phyloP scores from a whole-genome alignment of 2,113 vertebrate species.

The Podocnemis expansa region DNA sequence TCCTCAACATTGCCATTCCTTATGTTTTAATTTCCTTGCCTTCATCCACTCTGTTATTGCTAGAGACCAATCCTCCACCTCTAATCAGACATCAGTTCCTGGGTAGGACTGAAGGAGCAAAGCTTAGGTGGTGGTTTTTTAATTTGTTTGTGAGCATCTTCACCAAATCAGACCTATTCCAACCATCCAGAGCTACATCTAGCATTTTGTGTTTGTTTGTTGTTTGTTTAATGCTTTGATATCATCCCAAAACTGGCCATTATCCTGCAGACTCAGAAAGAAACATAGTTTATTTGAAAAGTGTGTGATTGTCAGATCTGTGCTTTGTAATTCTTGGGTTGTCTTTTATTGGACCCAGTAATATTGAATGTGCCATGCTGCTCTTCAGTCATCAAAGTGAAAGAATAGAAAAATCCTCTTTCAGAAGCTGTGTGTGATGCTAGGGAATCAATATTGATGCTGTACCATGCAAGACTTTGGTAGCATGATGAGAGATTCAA shows the following conservation, averaged over 20 bases:
- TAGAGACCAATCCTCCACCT: neutral
- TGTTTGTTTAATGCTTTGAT: constrained; percentile 35
- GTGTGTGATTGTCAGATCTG: neutral
- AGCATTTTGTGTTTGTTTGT: neutral
- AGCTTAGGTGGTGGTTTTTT: neutral
- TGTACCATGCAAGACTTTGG: neutral
- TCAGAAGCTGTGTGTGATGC: neutral
- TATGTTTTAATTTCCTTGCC: constrained; percentile 35
- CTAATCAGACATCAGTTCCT: rapidly evolving
- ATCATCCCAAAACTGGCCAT: neutral
- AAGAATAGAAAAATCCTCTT: neutral
- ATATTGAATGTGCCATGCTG: neutral
- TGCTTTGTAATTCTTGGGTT: constrained; percentile 47
- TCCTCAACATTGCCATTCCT: constrained; percentile 27
- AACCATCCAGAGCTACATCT: neutral
- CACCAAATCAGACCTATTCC: neutral
- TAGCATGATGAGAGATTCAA: neutral
- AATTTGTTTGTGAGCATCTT: neutral
- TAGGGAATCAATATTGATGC: neutral
- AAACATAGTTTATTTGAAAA: neutral
- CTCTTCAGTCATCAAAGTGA: neutral
- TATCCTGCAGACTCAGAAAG: constrained; percentile 48
- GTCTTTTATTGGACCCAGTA: constrained; percentile 5
- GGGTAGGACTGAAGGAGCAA: neutral
- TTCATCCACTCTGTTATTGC: neutral